phyloP scores from a whole-genome alignment of 1,140 invertebrate genomes.

The Campoletis sonorensis region DNA sequence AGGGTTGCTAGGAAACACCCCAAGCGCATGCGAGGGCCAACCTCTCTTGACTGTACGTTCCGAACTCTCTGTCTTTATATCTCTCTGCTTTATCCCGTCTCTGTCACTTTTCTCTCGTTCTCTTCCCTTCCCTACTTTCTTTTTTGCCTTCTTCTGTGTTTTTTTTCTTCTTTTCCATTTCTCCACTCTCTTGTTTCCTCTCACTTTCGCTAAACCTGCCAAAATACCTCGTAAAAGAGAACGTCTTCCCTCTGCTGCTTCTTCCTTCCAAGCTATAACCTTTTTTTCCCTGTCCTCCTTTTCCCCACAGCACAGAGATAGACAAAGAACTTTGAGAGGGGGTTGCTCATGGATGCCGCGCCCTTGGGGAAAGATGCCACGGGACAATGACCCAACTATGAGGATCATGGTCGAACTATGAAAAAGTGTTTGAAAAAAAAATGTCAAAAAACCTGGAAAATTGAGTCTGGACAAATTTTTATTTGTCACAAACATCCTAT shows the following conservation, averaged over 20 bases:
- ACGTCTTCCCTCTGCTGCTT: conserved; percentile 25
- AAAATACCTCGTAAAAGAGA: conserved; percentile 27
- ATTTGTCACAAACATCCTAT: no score
- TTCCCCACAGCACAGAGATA: neutral
- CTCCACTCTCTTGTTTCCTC: conserved; percentile 14
- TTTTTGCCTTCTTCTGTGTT: no score
- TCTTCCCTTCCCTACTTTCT: neutral
- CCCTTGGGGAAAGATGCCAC: conserved; percentile 9
- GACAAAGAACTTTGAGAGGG: neutral
- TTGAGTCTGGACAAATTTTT: neutral
- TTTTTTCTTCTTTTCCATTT: neutral
- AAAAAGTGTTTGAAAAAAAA: neutral
- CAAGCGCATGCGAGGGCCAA: conserved; percentile 25
- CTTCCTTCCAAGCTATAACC: neutral
- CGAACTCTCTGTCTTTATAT: conserved; percentile 44
- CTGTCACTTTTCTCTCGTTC: neutral
- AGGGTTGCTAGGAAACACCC: conserved; percentile 72
- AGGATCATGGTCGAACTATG: neutral
- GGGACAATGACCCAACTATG: neutral
- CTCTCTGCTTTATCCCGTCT: neutral
- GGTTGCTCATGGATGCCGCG: neutral
- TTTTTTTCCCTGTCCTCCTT: neutral
- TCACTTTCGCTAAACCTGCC: conserved; percentile 19
- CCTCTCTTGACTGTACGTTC: conserved; percentile 40
- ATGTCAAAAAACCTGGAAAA: neutral